Evolutionary conservation across 2,797 vertebrate species (phyloP), one percentile per base, ranked within the genome.

Genomic region (Amazona ochrocephala): DNA sequence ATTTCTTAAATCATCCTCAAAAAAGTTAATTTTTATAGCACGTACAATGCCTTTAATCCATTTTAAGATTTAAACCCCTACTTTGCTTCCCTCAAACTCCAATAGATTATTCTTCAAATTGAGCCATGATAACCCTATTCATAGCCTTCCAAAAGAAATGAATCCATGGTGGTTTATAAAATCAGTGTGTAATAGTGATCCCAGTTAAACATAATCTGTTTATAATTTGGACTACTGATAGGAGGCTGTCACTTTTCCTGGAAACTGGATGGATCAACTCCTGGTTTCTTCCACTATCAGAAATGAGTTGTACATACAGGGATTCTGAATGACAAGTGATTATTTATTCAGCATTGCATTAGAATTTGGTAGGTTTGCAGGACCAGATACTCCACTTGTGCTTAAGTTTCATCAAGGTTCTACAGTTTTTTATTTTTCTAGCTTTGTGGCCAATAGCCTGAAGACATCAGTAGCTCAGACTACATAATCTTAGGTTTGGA

Each of bases 91-190:
- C 50, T 90, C 73, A 93, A 88, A 90, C 44, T 56, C 45, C 56
- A 37, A 8, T 91, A 90, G 77, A 89, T 96, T 90, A 73, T 77
- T 24, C 86, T 94, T 97, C 64, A 84, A 76, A 90, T 74, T 95
- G 60, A 94, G 42, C 68, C 45, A 34, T 34, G 88, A 56, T 92
- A 95, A 96, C 96, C 95, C 97, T 64, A 83, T 96, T 94, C 94
- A 90, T 83, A 93, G 66, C 47, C 47, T 87, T 95, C 95, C 79
- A 91, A 73, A 95, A 90, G 42, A 34, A 92, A 64, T 84, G 10
- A 82, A 88, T 93, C 74, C n/a, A 47, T 29, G 41, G 45, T 89
- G 26, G 18, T 93, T 85, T 71, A 54, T 76, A 2, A 82, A 77
- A 64, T 77, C 29, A 58, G 47, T 37, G 2, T 70, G 18, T 71